Conservation (phyloP, 2,888 invertebrate species). For the Bombylius major region DNA sequence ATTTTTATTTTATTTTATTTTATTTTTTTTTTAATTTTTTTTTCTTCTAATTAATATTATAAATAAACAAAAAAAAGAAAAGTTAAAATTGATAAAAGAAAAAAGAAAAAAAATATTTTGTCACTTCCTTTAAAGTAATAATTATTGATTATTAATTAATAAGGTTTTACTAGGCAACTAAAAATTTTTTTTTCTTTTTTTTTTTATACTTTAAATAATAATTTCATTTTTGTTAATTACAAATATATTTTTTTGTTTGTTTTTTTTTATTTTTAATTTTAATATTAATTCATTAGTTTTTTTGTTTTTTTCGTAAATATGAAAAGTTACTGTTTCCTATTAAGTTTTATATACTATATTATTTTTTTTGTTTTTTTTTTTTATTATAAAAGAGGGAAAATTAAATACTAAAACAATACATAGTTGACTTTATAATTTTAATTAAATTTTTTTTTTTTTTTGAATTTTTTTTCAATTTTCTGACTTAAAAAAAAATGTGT, state of each 20-base stretch:
- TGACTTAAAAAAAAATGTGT: too few species aligned
- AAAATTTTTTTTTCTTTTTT: background rate
- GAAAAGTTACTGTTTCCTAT: too few species aligned
- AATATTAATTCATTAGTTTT: too few species aligned
- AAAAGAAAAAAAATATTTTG: too few species aligned
- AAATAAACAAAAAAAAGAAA: constrained; percentile 14
- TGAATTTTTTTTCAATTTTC: too few species aligned
- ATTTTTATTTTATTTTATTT: background rate
- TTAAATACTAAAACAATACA: constrained; percentile 7
- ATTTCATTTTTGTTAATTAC: constrained; percentile 17
- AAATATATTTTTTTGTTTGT: constrained; percentile 7
- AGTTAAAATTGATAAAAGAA: too few species aligned
- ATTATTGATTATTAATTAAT: constrained; percentile 11
- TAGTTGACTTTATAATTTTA: background rate
- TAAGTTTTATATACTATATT: too few species aligned
- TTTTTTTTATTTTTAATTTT: too few species aligned
- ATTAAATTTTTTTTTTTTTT: too few species aligned
- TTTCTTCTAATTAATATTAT: constrained; percentile 17
- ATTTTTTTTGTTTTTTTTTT: too few species aligned
- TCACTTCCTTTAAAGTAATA: background rate
- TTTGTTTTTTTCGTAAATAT: too few species aligned
- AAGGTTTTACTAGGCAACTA: constrained; percentile 3
- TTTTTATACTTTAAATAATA: constrained; percentile 3
- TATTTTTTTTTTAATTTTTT: constrained; percentile 9
- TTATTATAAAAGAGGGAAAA: background rate